A percentile compares a stretch with the other conserved stretches of the same genome.
These are phyloP conservation scores for Coelopa pilipes DNA, from an alignment of 2,888 invertebrate genomes.

Conservation along the genomic window DNA sequence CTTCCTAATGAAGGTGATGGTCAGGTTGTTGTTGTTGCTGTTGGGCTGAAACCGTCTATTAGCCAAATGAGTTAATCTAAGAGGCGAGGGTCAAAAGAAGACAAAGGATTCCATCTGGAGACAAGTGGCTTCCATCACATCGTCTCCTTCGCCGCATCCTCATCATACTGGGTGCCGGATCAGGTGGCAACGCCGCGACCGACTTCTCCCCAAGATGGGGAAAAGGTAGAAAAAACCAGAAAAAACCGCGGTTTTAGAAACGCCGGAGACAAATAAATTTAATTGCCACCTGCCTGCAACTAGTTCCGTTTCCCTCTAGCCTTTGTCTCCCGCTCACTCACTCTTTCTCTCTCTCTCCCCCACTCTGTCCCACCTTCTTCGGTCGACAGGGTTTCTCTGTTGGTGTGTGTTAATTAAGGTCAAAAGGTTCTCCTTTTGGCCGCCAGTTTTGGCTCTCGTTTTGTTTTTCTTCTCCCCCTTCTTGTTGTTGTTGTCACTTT, in stretches of 20 bases:
- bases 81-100: not conserved
- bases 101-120: not conserved
- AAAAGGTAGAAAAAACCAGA: too few species aligned
- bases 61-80: slow-evolving; percentile 16
- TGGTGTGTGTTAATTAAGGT: slow-evolving; percentile 29
- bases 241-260: not conserved
- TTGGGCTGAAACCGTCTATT: not conserved
- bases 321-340: too few species aligned
- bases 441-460: not conserved
- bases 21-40: not conserved
- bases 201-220: too few species aligned
- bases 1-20: too few species aligned
- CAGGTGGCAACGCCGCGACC: too few species aligned
- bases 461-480: not conserved
- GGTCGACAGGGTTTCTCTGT: not conserved
- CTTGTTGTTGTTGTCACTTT: not conserved
- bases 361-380: too few species aligned
- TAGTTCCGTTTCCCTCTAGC: not conserved
- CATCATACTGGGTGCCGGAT: too few species aligned
- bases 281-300: slow-evolving; percentile 16
- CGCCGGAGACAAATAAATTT: not conserved
- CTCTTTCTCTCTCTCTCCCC: too few species aligned
- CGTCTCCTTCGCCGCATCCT: too few species aligned
- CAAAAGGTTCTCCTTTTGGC: slow-evolving; percentile 34
- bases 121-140: not conserved